Base-by-base conservation (phyloP, 2,113 vertebrate genomes). In the Clarias batrachus region DNA sequence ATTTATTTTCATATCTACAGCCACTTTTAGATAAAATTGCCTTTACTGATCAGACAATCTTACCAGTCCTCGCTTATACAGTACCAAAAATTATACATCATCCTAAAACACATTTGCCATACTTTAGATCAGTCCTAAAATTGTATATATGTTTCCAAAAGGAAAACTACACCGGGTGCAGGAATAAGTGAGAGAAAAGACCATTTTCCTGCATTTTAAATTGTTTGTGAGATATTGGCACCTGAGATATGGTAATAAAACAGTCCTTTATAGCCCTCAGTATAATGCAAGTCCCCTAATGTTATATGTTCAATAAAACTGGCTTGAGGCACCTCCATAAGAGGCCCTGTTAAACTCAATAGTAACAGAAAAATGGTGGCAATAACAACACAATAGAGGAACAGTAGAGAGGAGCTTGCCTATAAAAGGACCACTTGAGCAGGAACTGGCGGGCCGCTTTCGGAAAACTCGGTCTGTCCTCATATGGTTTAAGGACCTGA, bases 391-490 rank as follows among this genome's bases (percentile, higher is more conserved):
- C 27, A 33, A 59, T 13, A 4, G 33, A 73, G 27, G 74, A 65
- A 76, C 63, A 16, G 27, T n/a, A 13, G 9, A 27, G 10, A 57
- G 19, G 54, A 21, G 7, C 93, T 81, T 86, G 97, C 98, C 98
- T 99, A 84, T 99, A 99, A 92, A 99, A 99, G 82, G 98, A 99
- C 98, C 98, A 99, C 88, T 99, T 99, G 65, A 99, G 93, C 90
- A 99, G 95, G 92, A 99, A 98, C 93, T 99, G 98, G 48, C 98
- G 93, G 1, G 98, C 98, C 0, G 98, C 98, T 90, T 95, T 97
- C 86, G 98, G 97, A 91, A 99, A 98, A 92, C 95, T 96, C 91
- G 96, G 95, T 54, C 96, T 95, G 87, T 98, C 97, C 37, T 97
- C 96, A 0, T 98, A 97, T 13, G 96, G 97, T 92, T 97, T 97